Evolutionary conservation across 2,797 vertebrate species (phyloP).

Genomic region (Pelodytes ibericus): DNA sequence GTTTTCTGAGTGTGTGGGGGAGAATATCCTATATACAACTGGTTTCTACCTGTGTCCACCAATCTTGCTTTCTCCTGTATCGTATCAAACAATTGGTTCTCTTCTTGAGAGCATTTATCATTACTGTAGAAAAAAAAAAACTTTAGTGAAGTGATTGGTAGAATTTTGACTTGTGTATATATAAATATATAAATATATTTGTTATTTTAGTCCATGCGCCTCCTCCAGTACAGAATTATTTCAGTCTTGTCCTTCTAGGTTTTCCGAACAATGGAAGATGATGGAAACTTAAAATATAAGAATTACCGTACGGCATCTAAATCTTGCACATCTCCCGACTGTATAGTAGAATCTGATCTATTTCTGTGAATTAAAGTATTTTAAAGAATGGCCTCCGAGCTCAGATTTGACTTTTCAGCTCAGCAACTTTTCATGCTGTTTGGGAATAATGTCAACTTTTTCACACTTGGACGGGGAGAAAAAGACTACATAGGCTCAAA

Average conservation of each 20-base stretch:
- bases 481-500: no score
- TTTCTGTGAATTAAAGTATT: slow-evolving; percentile 77
- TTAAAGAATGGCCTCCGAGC: slow-evolving; percentile 72
- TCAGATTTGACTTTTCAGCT: slow-evolving; percentile 59
- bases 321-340: slow-evolving; percentile 59
- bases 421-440: no score
- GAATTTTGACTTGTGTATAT: slow-evolving; percentile 65
- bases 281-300: slow-evolving; percentile 57
- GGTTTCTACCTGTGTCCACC: slow-evolving; percentile 41
- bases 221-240: slow-evolving; percentile 39
- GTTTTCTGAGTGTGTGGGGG: slow-evolving; percentile 23
- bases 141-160: slow-evolving; percentile 71
- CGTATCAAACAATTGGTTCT: slow-evolving; percentile 50
- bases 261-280: slow-evolving; percentile 68
- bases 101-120: slow-evolving; percentile 67
- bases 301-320: slow-evolving; percentile 23
- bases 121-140: slow-evolving; percentile 65
- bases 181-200: slow-evolving; percentile 61
- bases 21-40: slow-evolving; percentile 27
- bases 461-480: no score
- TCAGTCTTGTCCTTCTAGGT: slow-evolving; percentile 42
- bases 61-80: slow-evolving; percentile 42
- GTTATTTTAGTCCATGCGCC: slow-evolving; percentile 60
- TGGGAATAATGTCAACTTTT: no score
- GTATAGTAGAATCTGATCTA: slow-evolving; percentile 72